Percentiles rank a stretch among this genome's conserved stretches.
Evolutionary conservation across 2,888 invertebrate genomes (phyloP).

Genomic region (Andrena camellia): DNA sequence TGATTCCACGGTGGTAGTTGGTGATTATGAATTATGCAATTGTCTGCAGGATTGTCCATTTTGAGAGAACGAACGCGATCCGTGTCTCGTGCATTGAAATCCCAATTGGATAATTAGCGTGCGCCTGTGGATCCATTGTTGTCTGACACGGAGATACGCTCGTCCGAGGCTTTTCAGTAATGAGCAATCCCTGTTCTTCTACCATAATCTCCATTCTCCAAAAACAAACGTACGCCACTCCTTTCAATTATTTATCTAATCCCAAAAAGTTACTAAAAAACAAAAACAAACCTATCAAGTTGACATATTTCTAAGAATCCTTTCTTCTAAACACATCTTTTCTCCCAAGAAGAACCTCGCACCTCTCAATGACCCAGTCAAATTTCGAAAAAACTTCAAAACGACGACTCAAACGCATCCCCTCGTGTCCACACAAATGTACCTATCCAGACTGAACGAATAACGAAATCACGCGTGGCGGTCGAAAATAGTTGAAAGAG

Average conservation of each 20-base stretch:
- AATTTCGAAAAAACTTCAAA: too few relatives aligned
- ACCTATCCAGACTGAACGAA: not conserved
- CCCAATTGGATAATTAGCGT: conserved; percentile 21
- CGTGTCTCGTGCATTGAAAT: conserved; percentile 4
- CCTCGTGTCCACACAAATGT: too few relatives aligned
- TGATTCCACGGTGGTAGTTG: conserved; percentile 20
- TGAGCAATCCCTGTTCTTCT: conserved; percentile 9
- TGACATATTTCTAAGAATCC: too few relatives aligned
- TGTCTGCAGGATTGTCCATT: conserved; percentile 25
- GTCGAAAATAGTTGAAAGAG: conserved; percentile 33
- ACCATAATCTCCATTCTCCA: too few relatives aligned
- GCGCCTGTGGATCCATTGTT: not conserved
- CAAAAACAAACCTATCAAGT: too few relatives aligned
- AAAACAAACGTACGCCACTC: too few relatives aligned
- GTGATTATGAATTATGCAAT: conserved; percentile 51
- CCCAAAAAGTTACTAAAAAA: too few relatives aligned
- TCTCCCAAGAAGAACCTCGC: too few relatives aligned
- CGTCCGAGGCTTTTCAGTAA: conserved; percentile 12
- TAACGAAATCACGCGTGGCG: conserved; percentile 21
- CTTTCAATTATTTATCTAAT: too few relatives aligned
- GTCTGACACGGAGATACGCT: conserved; percentile 1
- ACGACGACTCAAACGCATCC: too few relatives aligned
- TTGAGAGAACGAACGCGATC: conserved; percentile 1
- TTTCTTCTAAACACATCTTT: too few relatives aligned
- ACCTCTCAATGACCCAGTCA: too few relatives aligned